phyloP scores from a whole-genome alignment of 2,113 vertebrate species.

The Leptodactylus fuscus region DNA sequence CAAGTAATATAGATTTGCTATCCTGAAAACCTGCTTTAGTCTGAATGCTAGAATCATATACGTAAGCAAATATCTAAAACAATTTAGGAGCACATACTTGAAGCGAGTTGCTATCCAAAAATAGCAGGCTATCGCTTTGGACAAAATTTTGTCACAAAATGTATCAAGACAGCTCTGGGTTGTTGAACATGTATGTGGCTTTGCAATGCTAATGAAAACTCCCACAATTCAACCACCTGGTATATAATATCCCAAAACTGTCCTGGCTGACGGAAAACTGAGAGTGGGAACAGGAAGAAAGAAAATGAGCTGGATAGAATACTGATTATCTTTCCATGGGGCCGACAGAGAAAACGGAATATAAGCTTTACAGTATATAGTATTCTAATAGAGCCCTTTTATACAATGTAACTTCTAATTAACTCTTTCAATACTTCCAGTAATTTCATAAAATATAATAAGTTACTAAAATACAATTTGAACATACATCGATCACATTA shows the following conservation, averaged over 20 bases:
- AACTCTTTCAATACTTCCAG: no score
- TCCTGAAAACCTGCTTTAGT: conserved; percentile 34
- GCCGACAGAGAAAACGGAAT: not conserved
- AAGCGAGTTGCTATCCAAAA: conserved; percentile 34
- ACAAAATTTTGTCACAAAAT: conserved; percentile 39
- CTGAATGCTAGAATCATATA: conserved; percentile 21
- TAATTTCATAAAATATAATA: no score
- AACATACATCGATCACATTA: no score
- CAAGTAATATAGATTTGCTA: conserved; percentile 51
- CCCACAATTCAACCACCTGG: conserved; percentile 37
- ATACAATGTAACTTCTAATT: no score
- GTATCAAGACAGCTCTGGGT: conserved; percentile 30
- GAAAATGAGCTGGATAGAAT: not conserved
- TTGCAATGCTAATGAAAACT: conserved; percentile 38
- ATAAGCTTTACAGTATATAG: not conserved
- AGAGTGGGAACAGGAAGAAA: not conserved
- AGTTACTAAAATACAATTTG: no score
- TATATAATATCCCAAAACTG: not conserved
- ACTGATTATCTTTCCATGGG: not conserved
- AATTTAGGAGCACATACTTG: conserved; percentile 10
- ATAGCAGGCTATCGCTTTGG: conserved; percentile 39
- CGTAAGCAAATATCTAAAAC: conserved; percentile 40
- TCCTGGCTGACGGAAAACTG: conserved; percentile 9
- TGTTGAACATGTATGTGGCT: conserved; percentile 28
- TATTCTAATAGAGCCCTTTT: not conserved